Percentiles rank a stretch among this genome's conserved stretches.
phyloP scores from a whole-genome alignment of 1,140 invertebrate species.

The Drosophila fuyamai region DNA sequence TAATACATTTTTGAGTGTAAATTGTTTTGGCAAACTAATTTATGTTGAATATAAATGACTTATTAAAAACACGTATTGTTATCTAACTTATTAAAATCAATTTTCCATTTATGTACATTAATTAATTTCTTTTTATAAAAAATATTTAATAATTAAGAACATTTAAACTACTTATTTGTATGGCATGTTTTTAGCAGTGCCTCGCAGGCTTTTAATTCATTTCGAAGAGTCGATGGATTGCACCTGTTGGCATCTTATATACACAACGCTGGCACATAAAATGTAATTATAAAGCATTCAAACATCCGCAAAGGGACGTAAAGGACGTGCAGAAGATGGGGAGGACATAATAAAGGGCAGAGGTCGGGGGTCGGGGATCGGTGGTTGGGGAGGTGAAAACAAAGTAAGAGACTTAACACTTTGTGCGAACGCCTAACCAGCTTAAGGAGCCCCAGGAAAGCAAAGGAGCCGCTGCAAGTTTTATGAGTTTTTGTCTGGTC shows the following conservation, averaged over 20 bases:
- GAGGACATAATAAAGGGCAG: neutral
- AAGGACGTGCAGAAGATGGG: too few species aligned
- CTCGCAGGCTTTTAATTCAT: slow-evolving; percentile 14
- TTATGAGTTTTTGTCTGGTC: slow-evolving; percentile 61
- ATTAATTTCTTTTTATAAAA: too few species aligned
- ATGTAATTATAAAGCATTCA: slow-evolving; percentile 80
- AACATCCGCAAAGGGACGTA: slow-evolving; percentile 43
- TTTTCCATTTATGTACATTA: too few species aligned
- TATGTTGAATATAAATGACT: too few species aligned
- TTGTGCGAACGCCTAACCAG: slow-evolving; percentile 72
- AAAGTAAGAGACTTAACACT: slow-evolving; percentile 72
- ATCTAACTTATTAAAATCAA: too few species aligned
- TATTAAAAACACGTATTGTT: too few species aligned
- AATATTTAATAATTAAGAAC: too few species aligned
- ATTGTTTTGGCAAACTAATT: too few species aligned
- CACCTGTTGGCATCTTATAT: slow-evolving; percentile 63
- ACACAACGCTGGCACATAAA: slow-evolving; percentile 57
- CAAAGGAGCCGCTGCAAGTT: slow-evolving; percentile 48
- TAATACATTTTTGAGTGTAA: too few species aligned
- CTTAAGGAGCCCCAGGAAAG: slow-evolving; percentile 62
- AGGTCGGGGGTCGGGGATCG: neutral
- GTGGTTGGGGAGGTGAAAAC: slow-evolving; percentile 16
- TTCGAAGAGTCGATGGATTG: slow-evolving; percentile 33
- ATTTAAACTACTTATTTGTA: too few species aligned
- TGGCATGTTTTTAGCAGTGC: neutral